These are phyloP conservation scores for Oopsacas minuta DNA, from an alignment of 37 sponge, comb jelly and placozoan genomes.

Conservation along the genomic window DNA sequence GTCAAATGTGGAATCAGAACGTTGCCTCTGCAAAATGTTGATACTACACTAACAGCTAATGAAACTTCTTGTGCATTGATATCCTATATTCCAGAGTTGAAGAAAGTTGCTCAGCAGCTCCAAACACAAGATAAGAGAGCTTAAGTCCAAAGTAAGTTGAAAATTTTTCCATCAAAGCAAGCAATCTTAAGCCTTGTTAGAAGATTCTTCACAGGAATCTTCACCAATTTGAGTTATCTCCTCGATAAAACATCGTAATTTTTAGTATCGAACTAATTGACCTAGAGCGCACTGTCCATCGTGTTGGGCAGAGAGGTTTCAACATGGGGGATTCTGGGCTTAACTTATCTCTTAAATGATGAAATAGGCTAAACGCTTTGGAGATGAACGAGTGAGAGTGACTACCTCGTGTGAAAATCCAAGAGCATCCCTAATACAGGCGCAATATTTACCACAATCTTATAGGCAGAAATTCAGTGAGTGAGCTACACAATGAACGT, in stretches of 20 bases:
- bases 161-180: slow-evolving; percentile 33
- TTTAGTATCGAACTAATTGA: slow-evolving; percentile 30
- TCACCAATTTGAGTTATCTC: no score
- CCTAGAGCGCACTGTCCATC: slow-evolving; percentile 36
- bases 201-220: slow-evolving; percentile 21
- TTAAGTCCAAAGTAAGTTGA: slow-evolving; percentile 50
- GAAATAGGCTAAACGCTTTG: slow-evolving; percentile 34
- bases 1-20: slow-evolving; percentile 23
- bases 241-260: no score
- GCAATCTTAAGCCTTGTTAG: slow-evolving; percentile 17
- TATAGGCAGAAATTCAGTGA: slow-evolving; percentile 32
- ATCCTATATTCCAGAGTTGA: slow-evolving; percentile 26
- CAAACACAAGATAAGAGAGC: slow-evolving; percentile 33
- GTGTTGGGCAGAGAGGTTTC: slow-evolving; percentile 36
- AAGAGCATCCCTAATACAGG: slow-evolving; percentile 30
- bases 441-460: slow-evolving; percentile 21
- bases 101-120: slow-evolving; percentile 39
- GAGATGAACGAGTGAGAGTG: slow-evolving; percentile 25
- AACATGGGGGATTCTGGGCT: slow-evolving; percentile 18
- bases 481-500: slow-evolving; percentile 24
- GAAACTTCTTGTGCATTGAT: slow-evolving; percentile 28
- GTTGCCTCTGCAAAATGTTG: slow-evolving; percentile 18
- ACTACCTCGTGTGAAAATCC: slow-evolving; percentile 28
- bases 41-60: slow-evolving; percentile 12
- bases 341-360: slow-evolving; percentile 17